Conservation (phyloP, 2,797 vertebrate genomes). For the Tadarida brasiliensis region DNA sequence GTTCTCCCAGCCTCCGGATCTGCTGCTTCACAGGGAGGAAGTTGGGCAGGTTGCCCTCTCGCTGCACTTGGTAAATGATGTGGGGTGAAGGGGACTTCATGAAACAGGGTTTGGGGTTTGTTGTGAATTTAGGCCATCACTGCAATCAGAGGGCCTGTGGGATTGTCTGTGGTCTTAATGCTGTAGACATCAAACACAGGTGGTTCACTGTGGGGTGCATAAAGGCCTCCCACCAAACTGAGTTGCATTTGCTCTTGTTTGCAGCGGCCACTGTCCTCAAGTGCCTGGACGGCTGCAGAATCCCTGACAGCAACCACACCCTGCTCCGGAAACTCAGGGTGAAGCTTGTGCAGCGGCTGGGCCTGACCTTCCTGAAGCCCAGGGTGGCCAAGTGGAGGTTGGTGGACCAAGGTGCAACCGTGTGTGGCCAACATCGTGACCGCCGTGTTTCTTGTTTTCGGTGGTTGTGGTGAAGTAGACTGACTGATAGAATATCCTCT, state of each 20-base stretch:
- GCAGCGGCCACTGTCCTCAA: slow-evolving; percentile 92
- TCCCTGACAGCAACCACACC: slow-evolving; percentile 93
- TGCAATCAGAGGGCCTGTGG: background rate
- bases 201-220: background rate
- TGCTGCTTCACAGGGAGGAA: background rate
- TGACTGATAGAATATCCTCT: background rate
- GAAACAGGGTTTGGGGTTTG: background rate
- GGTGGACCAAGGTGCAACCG: slow-evolving; percentile 32
- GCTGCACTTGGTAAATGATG: background rate
- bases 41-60: background rate
- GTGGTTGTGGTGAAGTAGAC: background rate
- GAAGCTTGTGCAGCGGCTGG: slow-evolving; percentile 96
- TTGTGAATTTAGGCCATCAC: background rate
- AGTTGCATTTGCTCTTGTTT: slow-evolving; percentile 45
- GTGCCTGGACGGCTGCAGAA: slow-evolving; percentile 91
- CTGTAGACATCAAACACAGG: accelerated
- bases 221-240: accelerated
- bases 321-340: slow-evolving; percentile 94
- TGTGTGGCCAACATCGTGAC: background rate
- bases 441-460: accelerated
- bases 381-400: slow-evolving; percentile 97
- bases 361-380: slow-evolving; percentile 96
- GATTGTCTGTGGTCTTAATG: background rate
- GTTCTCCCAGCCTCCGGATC: accelerated
- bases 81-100: background rate